A percentile compares a stretch with the other conserved stretches of the same genome.
Evolutionary conservation across 1,140 invertebrate genomes (phyloP).

Genomic region (Holcopasites calliopsidis): DNA sequence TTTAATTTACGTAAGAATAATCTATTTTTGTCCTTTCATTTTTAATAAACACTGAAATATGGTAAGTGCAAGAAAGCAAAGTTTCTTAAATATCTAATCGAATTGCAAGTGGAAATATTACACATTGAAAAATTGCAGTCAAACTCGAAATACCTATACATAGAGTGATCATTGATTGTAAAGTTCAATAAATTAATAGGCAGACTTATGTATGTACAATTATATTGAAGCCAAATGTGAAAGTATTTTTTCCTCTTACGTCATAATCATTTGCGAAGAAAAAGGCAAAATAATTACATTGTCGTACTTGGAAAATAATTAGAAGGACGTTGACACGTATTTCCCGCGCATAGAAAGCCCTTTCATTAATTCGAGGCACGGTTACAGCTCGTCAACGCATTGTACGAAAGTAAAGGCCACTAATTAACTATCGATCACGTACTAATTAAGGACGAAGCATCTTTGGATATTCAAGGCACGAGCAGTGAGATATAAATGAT

Average conservation of each 20-base stretch:
- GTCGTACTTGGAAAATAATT: constrained; percentile 8
- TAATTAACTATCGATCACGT: constrained; percentile 40
- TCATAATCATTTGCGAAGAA: neutral
- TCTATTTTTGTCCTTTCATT: too few species aligned
- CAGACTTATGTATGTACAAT: too few species aligned
- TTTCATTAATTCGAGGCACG: constrained; percentile 31
- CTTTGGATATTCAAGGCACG: neutral
- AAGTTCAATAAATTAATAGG: too few species aligned
- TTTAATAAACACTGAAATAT: too few species aligned
- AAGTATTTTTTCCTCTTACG: neutral
- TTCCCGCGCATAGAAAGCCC: neutral
- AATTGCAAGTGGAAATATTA: too few species aligned
- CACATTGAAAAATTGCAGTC: too few species aligned
- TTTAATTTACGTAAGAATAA: too few species aligned
- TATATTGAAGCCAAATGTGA: too few species aligned
- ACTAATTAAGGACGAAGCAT: neutral
- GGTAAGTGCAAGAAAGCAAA: too few species aligned
- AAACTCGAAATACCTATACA: too few species aligned
- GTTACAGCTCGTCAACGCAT: neutral
- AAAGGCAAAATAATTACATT: neutral
- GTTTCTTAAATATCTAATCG: too few species aligned
- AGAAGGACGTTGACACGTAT: constrained; percentile 22
- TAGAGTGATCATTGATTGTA: too few species aligned
- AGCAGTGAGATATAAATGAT: neutral
- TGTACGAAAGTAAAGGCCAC: neutral